These are phyloP conservation scores for Cecropterus lyciades DNA, from an alignment of 1,140 invertebrate species.

Conservation along the genomic window DNA sequence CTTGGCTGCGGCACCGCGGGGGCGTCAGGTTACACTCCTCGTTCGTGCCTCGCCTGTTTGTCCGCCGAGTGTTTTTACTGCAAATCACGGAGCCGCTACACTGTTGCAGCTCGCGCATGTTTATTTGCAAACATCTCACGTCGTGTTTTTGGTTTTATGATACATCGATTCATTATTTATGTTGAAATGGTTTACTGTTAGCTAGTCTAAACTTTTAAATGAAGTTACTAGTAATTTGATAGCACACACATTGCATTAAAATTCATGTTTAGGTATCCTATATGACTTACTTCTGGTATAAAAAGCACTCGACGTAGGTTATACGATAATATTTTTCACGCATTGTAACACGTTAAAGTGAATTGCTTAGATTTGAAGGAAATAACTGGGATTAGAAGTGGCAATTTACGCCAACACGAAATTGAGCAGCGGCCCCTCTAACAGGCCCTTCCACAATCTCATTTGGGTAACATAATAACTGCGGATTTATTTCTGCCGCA, in stretches of 20 bases:
- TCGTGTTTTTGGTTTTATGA: constrained; percentile 57
- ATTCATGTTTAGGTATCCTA: too few species aligned
- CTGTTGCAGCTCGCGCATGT: constrained; percentile 60
- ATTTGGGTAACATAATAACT: constrained; percentile 80
- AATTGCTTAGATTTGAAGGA: constrained; percentile 2
- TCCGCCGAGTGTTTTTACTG: constrained; percentile 70
- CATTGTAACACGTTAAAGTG: too few species aligned
- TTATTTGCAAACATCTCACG: constrained; percentile 64
- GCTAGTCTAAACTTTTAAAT: not conserved
- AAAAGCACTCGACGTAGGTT: too few species aligned
- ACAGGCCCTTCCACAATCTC: constrained; percentile 72
- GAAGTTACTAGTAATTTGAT: too few species aligned
- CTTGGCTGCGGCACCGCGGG: constrained; percentile 57
- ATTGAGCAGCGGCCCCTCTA: constrained; percentile 68
- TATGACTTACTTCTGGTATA: too few species aligned
- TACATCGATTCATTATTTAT: constrained; percentile 54
- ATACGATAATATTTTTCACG: too few species aligned
- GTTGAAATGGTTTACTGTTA: not conserved
- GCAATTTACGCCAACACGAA: constrained; percentile 71
- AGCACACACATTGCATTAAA: too few species aligned
- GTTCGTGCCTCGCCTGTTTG: constrained; percentile 56
- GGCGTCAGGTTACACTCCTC: constrained; percentile 63
- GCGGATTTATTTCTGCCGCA: constrained; percentile 77
- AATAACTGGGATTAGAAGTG: constrained; percentile 53
- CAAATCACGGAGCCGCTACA: constrained; percentile 72